Base-by-base conservation (phyloP, 2,888 invertebrate species). In the Trichogramma dendrolimi region DNA sequence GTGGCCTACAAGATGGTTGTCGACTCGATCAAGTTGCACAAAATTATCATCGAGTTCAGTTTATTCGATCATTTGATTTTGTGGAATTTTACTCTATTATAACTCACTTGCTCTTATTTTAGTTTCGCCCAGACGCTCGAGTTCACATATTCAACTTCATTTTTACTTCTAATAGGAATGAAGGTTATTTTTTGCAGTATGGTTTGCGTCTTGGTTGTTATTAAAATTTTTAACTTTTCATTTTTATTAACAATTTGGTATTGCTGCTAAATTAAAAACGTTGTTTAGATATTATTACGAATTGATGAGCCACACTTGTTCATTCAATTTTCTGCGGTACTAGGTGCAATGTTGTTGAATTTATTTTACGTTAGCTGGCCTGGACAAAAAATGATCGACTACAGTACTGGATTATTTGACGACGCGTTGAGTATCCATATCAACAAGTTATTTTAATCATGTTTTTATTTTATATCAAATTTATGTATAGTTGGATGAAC, bases 351-450 rank as follows among this genome's bases (percentile, higher is more conserved):
- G 27, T 4, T 55, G 5, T n/a, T 60, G 40, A 51, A 60, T 41
- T 38, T 55, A 14, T 60, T 60, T 39, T 60, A 40, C 11, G 6
- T 47, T 5, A 46, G 42, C 3, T 60, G 60, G 60, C 60, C 60
- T 27, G 60, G 55, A 5, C 60, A 60, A 6, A 60, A 60, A 46
- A 2, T 60, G 2, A 55, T 60, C 41, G 46, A 51, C 14, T 7
- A 38, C 5, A 60, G 60, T 38, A n/a, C 39, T 6, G 41, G 27
- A 14, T 4, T 60, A 10, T 60, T 60, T 7, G 6, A 41, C 6
- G 60, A 55, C 8, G 38, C 41, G 60, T 60, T 27, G 27, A 27
- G 27, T 27, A 27, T 27, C 27, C 27, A 27, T 27, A 27, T 27
- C 27, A 27, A 27, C 27, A 27, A 27, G 27, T 27, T 27, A 27